Percentiles rank a stretch among this genome's conserved stretches.
phyloP scores from a whole-genome alignment of 30 jellyfish, hydroid and myxozoan genomes.

The Cassiopea andromeda region DNA sequence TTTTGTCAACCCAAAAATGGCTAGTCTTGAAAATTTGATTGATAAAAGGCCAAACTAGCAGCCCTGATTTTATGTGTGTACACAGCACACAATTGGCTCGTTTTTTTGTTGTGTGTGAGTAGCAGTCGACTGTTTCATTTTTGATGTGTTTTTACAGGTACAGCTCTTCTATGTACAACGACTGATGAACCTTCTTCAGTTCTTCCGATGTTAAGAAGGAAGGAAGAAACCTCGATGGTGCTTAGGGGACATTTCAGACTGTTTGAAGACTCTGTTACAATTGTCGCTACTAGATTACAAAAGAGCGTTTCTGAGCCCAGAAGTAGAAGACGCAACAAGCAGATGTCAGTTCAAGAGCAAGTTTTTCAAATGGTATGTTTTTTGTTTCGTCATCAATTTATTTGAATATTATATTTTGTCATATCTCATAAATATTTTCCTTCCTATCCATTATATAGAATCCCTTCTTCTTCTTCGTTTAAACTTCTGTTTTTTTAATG shows the following conservation, averaged over 20 bases:
- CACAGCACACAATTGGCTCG: not conserved
- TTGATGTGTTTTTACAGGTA: constrained; percentile 53
- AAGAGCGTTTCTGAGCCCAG: constrained; percentile 51
- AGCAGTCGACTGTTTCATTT: not conserved
- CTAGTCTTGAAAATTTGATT: too few relatives aligned
- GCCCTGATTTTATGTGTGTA: too few relatives aligned
- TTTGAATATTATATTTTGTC: not conserved
- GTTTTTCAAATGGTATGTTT: constrained; percentile 71
- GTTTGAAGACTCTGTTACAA: constrained; percentile 48
- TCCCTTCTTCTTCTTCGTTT: not conserved
- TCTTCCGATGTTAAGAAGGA: constrained; percentile 57
- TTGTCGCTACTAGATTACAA: constrained; percentile 25
- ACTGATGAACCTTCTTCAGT: constrained; percentile 74
- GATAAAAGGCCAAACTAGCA: too few relatives aligned
- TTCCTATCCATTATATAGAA: not conserved
- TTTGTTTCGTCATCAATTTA: not conserved
- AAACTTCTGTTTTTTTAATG: not conserved
- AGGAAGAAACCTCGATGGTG: constrained; percentile 55
- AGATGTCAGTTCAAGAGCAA: constrained; percentile 52
- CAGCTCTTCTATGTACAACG: constrained; percentile 73
- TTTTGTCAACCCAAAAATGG: too few relatives aligned
- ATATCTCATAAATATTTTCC: too few relatives aligned
- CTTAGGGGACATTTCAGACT: constrained; percentile 79
- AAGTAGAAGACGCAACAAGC: constrained; percentile 43
- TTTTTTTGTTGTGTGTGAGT: too few relatives aligned